phyloP scores from a whole-genome alignment of 2,113 vertebrate genomes.

The Apteryx mantelli region DNA sequence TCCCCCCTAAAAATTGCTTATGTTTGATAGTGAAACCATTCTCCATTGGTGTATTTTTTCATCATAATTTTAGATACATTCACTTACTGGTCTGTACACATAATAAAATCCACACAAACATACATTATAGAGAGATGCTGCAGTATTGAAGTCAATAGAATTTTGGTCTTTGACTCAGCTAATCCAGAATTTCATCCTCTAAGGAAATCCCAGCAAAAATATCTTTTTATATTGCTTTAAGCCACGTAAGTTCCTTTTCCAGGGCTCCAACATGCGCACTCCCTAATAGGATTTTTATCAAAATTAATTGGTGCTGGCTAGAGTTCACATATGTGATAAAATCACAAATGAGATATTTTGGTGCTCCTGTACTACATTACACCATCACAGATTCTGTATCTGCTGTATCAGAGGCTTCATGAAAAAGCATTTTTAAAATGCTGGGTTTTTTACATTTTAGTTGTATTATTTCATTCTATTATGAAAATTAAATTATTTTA shows the following conservation, averaged over 20 bases:
- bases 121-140: neutral
- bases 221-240: neutral
- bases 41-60: neutral
- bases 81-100: neutral
- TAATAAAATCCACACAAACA: neutral
- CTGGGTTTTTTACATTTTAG: neutral
- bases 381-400: neutral
- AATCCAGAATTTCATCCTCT: neutral
- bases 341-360: neutral
- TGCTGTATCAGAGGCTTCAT: neutral
- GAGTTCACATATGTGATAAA: neutral
- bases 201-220: accelerated
- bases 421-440: neutral
- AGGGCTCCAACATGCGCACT: neutral
- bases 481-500: neutral
- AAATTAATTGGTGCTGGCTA: slow-evolving; percentile 1
- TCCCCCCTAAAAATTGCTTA: neutral
- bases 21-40: neutral
- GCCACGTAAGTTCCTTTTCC: neutral
- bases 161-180: neutral
- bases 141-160: neutral
- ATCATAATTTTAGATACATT: neutral
- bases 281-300: neutral
- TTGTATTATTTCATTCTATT: neutral
- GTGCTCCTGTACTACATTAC: neutral